Conservation (phyloP, 2,113 vertebrate genomes). For the Alouatta palliata region DNA sequence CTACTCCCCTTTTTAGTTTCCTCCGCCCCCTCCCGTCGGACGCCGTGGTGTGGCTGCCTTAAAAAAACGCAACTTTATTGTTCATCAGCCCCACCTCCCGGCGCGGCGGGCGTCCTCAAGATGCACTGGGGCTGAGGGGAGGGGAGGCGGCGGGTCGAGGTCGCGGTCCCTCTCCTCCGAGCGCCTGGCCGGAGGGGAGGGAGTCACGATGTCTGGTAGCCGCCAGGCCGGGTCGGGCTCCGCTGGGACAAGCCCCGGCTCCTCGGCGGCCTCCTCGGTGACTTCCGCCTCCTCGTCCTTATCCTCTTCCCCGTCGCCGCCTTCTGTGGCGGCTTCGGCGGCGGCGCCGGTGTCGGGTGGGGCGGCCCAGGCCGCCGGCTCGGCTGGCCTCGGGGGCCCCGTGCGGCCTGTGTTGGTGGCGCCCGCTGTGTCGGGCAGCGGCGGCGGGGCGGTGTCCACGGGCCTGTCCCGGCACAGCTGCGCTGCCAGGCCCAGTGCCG, state of each 20-base stretch:
- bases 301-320: constrained; percentile 75
- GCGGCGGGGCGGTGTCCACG: constrained; percentile 74
- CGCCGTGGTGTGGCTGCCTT: constrained; percentile 15
- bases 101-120: constrained; percentile 62
- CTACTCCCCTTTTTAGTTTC: background rate
- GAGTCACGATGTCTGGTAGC: constrained; percentile 82
- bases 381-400: constrained; percentile 74
- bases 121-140: constrained; percentile 71
- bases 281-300: constrained; percentile 80
- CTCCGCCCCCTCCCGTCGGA: constrained; percentile 64
- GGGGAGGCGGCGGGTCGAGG: constrained; percentile 54
- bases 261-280: constrained; percentile 76
- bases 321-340: constrained; percentile 60
- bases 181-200: constrained; percentile 54
- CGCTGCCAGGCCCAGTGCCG: constrained; percentile 74
- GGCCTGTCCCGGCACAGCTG: constrained; percentile 78
- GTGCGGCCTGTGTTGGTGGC: constrained; percentile 76
- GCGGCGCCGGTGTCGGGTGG: constrained; percentile 74
- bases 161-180: constrained; percentile 62
- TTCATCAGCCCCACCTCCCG: constrained; percentile 69
- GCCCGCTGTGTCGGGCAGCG: constrained; percentile 75
- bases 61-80: constrained; percentile 77
- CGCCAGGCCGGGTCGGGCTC: constrained; percentile 82
- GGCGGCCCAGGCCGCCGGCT: constrained; percentile 74
- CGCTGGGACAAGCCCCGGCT: constrained; percentile 75